Base-by-base conservation (phyloP, 2,888 invertebrate species). In the Meiosimyza platycephala region DNA sequence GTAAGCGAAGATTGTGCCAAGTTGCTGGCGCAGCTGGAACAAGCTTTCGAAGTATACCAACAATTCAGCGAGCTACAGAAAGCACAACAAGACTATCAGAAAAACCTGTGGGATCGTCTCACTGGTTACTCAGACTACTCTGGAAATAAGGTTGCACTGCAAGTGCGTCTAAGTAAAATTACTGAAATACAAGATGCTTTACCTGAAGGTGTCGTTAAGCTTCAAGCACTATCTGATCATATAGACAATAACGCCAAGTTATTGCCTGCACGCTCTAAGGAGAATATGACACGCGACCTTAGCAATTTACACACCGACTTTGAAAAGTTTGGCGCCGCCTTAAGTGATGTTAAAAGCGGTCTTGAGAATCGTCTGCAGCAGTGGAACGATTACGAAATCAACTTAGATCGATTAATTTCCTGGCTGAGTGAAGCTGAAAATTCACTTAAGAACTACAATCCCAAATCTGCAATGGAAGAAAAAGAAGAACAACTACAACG, bases 331-430 rank as follows among this genome's bases (percentile, higher is more conserved):
- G 90, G 91, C 3, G 90, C 92, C 0, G 92, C 94, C 0, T 89
- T 95, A 50, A 91, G 90, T 78, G 96, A 96, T 81, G 93, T 94
- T 0, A 91, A 92, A 80, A 92, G 93, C 75, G 92, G 92, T 28
- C 89, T 96, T 50, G 95, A 96, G 85, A 94, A 94, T 78, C 92
- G 95, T 78, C 90, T 97, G 76, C 93, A 94, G 78, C 94, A 96
- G 86, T 97, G 97, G 97, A 92, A 92, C 76, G 95, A 96, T 79
- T 98, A 96, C 84, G 97, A 98, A 83, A 91, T 91, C 76, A 93
- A 94, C 1, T 90, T 95, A 79, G 95, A 96, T 79, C 90, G 93
- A 59, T 89, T 98, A 64, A 90, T 95, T 72, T 90, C 90, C 64
- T 97, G 97, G 95, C 87, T 98, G 72, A 91, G 91, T 64, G 96